A percentile compares a stretch with the other conserved stretches of the same genome.
phyloP scores from a whole-genome alignment of 1,140 invertebrate species.

The Nomia melanderi region DNA sequence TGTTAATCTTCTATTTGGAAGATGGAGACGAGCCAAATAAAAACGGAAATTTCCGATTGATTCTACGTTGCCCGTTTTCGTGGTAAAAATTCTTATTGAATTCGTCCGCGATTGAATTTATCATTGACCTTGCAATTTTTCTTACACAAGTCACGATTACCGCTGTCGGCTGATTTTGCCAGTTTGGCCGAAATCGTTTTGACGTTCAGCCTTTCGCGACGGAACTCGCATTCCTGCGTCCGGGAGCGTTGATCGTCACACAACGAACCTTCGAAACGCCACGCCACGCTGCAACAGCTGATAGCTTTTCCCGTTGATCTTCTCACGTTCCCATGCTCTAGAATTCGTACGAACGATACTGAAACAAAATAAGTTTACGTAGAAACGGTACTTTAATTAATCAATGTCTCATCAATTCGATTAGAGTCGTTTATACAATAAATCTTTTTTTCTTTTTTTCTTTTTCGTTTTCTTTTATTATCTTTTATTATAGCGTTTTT shows the following conservation, averaged over 20 bases:
- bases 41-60: no score
- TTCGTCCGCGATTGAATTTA: background rate
- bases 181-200: background rate
- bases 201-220: background rate
- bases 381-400: no score
- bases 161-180: background rate
- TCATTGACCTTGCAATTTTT: slow-evolving; percentile 10
- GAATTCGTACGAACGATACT: no score
- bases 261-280: background rate
- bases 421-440: no score
- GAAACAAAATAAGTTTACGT: no score
- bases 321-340: no score
- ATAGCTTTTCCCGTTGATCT: background rate
- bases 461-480: no score
- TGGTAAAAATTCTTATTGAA: background rate
- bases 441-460: no score
- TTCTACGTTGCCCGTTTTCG: background rate
- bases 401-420: no score
- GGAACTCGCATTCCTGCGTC: background rate
- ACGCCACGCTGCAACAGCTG: background rate
- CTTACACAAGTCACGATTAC: background rate
- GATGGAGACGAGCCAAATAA: no score
- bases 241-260: background rate
- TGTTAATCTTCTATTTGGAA: no score
- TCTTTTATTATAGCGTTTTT: no score